phyloP scores from a whole-genome alignment of 2,888 invertebrate species.

The Chrysomela aeneicollis region DNA sequence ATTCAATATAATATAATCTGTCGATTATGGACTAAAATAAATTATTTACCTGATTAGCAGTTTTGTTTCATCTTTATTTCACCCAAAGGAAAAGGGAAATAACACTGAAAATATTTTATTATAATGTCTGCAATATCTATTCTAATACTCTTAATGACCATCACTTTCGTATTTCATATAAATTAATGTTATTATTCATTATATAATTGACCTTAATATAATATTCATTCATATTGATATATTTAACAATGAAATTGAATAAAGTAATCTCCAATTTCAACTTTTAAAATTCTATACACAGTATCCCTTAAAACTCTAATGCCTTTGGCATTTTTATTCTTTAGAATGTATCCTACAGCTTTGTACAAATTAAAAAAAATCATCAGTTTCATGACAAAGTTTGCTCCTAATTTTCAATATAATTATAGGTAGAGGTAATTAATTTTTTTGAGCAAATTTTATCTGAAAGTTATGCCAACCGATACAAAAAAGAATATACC shows the following conservation, averaged over 20 bases:
- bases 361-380: conserved; percentile 40
- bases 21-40: background rate
- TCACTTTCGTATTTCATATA: conserved; percentile 36
- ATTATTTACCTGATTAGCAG: background rate
- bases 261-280: conserved; percentile 39
- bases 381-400: conserved; percentile 26
- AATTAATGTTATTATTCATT: conserved; percentile 39
- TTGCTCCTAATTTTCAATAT: conserved; percentile 8
- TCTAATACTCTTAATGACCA: conserved; percentile 41
- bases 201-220: conserved; percentile 54
- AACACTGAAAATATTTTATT: conserved; percentile 34
- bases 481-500: conserved; percentile 9
- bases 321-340: conserved; percentile 33
- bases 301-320: conserved; percentile 28
- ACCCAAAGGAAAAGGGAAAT: conserved; percentile 20
- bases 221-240: conserved; percentile 43
- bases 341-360: conserved; percentile 45
- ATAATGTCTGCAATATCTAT: conserved; percentile 29
- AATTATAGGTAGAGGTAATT: no score
- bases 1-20: background rate
- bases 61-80: background rate
- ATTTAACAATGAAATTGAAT: conserved; percentile 37
- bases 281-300: conserved; percentile 27
- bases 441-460: background rate
- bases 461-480: background rate